Conservation (phyloP, 2,888 invertebrate genomes). For the Lumbricus terrestris region DNA sequence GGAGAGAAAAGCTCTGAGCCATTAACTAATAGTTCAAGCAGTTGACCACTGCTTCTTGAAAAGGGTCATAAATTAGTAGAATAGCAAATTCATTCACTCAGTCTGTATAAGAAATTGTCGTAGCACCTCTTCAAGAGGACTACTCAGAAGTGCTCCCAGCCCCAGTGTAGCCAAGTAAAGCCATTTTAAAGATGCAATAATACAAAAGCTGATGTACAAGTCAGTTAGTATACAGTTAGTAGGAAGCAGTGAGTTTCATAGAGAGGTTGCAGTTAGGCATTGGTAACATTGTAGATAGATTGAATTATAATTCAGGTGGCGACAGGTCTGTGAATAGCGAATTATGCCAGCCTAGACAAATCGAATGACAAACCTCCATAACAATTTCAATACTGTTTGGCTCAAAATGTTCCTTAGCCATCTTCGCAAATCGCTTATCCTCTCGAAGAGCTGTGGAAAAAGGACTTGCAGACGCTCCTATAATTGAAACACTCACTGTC, state of each 20-base stretch:
- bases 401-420: background rate
- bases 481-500: background rate
- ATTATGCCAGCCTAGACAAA: background rate
- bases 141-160: too few relatives aligned
- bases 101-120: too few relatives aligned
- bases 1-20: background rate
- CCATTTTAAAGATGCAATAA: too few relatives aligned
- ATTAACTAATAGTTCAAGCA: background rate
- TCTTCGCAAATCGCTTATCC: background rate
- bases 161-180: too few relatives aligned
- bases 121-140: too few relatives aligned
- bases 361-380: background rate
- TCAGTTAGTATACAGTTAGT: background rate
- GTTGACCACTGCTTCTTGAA: background rate
- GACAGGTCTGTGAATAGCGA: slow-evolving; percentile 3
- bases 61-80: background rate
- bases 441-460: background rate
- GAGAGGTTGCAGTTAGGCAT: background rate
- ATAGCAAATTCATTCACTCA: too few relatives aligned
- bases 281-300: background rate
- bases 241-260: background rate
- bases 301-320: background rate
- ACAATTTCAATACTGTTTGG: background rate
- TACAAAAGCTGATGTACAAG: background rate
- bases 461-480: background rate